phyloP scores from a whole-genome alignment of 2,797 vertebrate genomes.

The Myoxocephalus aenaeus region DNA sequence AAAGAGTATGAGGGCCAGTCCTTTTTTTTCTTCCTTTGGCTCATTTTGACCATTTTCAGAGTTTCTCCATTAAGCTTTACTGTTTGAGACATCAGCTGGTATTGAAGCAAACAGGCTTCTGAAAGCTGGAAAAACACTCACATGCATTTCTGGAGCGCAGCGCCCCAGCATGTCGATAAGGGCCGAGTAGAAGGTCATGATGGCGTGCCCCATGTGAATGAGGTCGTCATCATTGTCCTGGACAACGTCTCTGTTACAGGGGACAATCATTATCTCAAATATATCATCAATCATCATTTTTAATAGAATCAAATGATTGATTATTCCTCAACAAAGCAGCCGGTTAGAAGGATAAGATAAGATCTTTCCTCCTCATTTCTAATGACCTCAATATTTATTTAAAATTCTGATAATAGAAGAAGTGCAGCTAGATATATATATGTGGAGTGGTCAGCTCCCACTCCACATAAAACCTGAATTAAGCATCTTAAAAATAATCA shows the following conservation, averaged over 20 bases:
- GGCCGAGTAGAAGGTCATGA: slow-evolving; percentile 97
- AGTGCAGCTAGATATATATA: neutral
- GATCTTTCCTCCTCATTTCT: slow-evolving; percentile 5
- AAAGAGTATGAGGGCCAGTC: neutral
- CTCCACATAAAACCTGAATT: neutral
- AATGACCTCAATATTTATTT: slow-evolving; percentile 1
- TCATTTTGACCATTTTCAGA: slow-evolving; percentile 2
- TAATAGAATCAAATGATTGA: neutral
- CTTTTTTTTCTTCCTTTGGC: neutral
- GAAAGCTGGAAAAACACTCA: slow-evolving; percentile 77
- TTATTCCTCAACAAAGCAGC: slow-evolving; percentile 2
- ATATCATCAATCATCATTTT: slow-evolving; percentile 11
- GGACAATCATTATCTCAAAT: slow-evolving; percentile 27
- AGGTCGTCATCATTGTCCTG: slow-evolving; percentile 89
- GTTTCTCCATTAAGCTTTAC: slow-evolving; percentile 24
- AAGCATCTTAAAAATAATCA: slow-evolving; percentile 3
- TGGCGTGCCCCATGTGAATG: slow-evolving; percentile 95
- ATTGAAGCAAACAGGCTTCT: slow-evolving; percentile 29
- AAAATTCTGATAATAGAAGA: slow-evolving; percentile 1
- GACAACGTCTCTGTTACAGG: slow-evolving; percentile 80
- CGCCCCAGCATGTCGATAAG: slow-evolving; percentile 95
- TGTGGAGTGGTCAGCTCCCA: neutral
- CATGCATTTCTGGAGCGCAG: slow-evolving; percentile 96
- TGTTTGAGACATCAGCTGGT: slow-evolving; percentile 30
- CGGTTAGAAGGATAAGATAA: neutral